A percentile compares a stretch with the other conserved stretches of the same genome.
Conservation (phyloP, 2,888 invertebrate genomes). For the Steinernema hermaphroditum region DNA sequence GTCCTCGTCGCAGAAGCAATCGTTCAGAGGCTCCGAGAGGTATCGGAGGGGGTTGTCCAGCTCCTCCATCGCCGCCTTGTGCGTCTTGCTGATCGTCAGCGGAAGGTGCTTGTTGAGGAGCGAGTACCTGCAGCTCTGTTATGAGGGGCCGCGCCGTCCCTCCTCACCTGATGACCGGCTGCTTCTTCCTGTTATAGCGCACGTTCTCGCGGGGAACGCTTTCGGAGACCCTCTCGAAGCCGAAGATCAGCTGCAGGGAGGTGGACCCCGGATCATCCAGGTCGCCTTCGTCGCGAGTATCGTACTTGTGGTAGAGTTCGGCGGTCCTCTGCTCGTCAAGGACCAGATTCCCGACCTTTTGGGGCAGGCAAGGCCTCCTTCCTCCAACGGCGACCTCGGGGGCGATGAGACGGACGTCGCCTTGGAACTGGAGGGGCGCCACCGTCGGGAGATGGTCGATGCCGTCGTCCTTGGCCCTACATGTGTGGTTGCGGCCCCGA, state of each 20-base stretch:
- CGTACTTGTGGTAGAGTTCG: constrained; percentile 33
- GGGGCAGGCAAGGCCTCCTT: background rate
- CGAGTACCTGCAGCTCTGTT: constrained; percentile 57
- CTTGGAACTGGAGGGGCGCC: constrained; percentile 36
- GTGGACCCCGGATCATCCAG: constrained; percentile 1
- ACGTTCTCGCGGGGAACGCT: constrained; percentile 30
- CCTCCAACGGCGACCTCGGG: constrained; percentile 47
- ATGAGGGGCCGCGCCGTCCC: too few species aligned
- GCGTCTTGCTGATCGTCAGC: constrained; percentile 44
- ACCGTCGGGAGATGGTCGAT: constrained; percentile 37
- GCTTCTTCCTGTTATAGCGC: constrained; percentile 37
- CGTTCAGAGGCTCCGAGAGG: constrained; percentile 36
- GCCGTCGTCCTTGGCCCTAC: constrained; percentile 48
- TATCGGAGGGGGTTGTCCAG: constrained; percentile 15
- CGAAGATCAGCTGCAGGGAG: constrained; percentile 45
- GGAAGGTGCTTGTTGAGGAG: constrained; percentile 55
- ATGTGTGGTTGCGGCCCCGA: constrained; percentile 51
- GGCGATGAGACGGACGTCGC: constrained; percentile 50
- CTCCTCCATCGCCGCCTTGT: constrained; percentile 25
- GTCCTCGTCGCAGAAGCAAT: constrained; percentile 61
- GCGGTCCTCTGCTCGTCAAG: constrained; percentile 14
- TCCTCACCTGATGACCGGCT: constrained; percentile 38
- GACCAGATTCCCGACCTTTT: constrained; percentile 31
- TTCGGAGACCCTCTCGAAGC: constrained; percentile 30
- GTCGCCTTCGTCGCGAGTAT: background rate